Base-by-base conservation (phyloP, 2,888 invertebrate genomes). In the Tryphoninae sp. region DNA sequence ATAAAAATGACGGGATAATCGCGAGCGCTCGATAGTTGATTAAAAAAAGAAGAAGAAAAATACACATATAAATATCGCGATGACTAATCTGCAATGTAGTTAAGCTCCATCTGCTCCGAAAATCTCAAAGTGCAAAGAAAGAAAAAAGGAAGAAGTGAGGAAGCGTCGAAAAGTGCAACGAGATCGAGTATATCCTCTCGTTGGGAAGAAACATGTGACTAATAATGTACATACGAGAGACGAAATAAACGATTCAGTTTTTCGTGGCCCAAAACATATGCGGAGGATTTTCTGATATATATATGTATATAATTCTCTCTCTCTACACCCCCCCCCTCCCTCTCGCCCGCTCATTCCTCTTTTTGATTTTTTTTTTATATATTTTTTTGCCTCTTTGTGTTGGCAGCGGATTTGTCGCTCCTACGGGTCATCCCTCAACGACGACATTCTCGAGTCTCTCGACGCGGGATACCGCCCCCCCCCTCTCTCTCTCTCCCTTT, bases 391-490 rank as follows among this genome's bases (percentile, higher is more conserved):
- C 49, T 72, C 26, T 53, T 58, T 33, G 23, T 45, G 16, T 75
- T 79, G 71, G 79, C 73, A 76, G 51, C 71, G 76, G 67, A 79
- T 81, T 76, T 78, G 68, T 79, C 58, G 53, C 61, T 61, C 55
- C 19, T 45, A 71, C 22, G 51, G 75, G 65, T 76, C 75, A 82
- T 81, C 74, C 81, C 77, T 81, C 79, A 75, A 72, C 69, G 65
- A 16, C 64, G 42, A 68, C 61, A 77, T 73, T 68, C 62, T 23
- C 59, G 64, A 62, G 62, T 11, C 53, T 72, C 65, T n/a, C 73
- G 16, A 53, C 42, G 55, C 58, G 42, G 33, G 22, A 64, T 64
- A 22, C 11, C 11, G 49, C 55, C 45, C 33, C 69, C 51, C 23
- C 51, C 42, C 23, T 33, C 19, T 49, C 42, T 55, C 26, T 26